phyloP scores from a whole-genome alignment of 2,113 vertebrate species.

The Hucho hucho region DNA sequence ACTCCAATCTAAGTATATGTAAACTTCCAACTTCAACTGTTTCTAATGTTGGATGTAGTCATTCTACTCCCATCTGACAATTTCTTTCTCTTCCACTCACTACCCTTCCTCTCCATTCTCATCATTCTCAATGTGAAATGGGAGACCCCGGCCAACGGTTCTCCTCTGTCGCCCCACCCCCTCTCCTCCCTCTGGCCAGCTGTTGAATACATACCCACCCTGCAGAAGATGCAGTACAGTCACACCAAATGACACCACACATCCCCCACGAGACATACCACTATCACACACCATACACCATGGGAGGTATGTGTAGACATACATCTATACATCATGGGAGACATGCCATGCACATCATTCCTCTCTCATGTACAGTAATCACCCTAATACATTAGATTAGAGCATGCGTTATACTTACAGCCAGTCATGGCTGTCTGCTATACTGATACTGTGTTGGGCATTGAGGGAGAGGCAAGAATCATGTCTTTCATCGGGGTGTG shows the following conservation, averaged over 20 bases:
- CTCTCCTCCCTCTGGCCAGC: slow-evolving; percentile 20
- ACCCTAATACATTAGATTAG: no score
- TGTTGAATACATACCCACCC: slow-evolving; percentile 48
- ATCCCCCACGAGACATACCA: slow-evolving; percentile 8
- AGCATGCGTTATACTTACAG: not conserved
- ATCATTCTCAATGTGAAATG: not conserved
- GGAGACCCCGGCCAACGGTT: not conserved
- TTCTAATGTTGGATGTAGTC: no score
- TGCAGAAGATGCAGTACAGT: slow-evolving; percentile 26
- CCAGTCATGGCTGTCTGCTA: not conserved
- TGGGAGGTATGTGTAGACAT: not conserved
- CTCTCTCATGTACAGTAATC: not conserved
- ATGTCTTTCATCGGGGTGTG: slow-evolving; percentile 43
- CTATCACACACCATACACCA: slow-evolving; percentile 6
- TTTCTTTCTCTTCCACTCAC: not conserved
- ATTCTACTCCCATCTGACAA: not conserved
- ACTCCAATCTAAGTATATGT: no score
- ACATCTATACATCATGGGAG: no score
- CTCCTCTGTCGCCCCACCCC: not conserved
- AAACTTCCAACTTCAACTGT: no score
- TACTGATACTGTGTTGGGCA: not conserved
- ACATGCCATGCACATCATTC: slow-evolving; percentile 9
- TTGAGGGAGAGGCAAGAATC: slow-evolving; percentile 40
- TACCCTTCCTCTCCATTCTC: not conserved
- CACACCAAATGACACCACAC: slow-evolving; percentile 30